phyloP scores from a whole-genome alignment of 1,140 invertebrate genomes.

The Trichoplusia ni region DNA sequence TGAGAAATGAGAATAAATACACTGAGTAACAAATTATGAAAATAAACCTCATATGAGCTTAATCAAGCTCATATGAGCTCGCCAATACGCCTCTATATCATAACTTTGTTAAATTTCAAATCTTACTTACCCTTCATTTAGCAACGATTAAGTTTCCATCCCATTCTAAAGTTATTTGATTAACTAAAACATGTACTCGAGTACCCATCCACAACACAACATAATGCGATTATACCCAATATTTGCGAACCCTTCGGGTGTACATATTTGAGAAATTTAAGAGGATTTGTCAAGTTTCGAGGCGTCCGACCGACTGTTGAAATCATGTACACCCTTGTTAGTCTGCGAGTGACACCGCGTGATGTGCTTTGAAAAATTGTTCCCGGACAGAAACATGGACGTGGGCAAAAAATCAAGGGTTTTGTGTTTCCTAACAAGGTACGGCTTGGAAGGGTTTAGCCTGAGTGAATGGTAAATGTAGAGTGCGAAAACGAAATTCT shows the following conservation, averaged over 20 bases:
- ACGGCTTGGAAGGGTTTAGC: not conserved
- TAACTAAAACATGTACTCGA: too few relatives aligned
- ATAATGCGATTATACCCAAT: slow-evolving; percentile 50
- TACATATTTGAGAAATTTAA: slow-evolving; percentile 52
- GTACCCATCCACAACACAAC: slow-evolving; percentile 18
- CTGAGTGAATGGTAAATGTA: not conserved
- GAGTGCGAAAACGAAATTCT: not conserved
- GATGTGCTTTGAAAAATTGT: slow-evolving; percentile 33
- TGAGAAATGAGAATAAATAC: too few relatives aligned
- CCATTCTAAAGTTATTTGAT: not conserved
- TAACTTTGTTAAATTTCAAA: too few relatives aligned
- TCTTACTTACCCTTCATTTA: too few relatives aligned
- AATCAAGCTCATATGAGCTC: too few relatives aligned
- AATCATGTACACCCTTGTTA: slow-evolving; percentile 55
- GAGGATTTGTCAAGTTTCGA: slow-evolving; percentile 52
- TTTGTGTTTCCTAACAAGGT: not conserved
- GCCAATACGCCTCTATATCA: too few relatives aligned
- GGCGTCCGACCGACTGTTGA: slow-evolving; percentile 41
- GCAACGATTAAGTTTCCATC: not conserved
- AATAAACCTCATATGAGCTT: too few relatives aligned
- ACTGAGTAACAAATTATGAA: too few relatives aligned
- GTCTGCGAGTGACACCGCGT: slow-evolving; percentile 44
- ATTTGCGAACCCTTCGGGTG: slow-evolving; percentile 39
- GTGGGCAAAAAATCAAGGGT: slow-evolving; percentile 16
- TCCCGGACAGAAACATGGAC: slow-evolving; percentile 13